These are phyloP conservation scores for Leucoptera coffeella DNA, from an alignment of 2,888 invertebrate species.

Conservation along the genomic window DNA sequence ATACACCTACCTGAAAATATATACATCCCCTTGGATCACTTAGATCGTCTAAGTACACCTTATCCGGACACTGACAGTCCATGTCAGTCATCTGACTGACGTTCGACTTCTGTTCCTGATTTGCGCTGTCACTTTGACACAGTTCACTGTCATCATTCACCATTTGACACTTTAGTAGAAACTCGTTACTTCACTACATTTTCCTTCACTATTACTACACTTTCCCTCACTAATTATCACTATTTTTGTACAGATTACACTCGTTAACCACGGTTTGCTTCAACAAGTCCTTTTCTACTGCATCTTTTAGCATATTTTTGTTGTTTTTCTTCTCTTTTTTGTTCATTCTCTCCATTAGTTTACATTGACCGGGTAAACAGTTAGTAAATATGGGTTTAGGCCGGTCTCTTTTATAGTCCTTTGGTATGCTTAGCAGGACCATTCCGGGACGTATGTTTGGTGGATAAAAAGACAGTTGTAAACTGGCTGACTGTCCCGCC, in stretches of 20 bases:
- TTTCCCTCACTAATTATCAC: too few relatives aligned
- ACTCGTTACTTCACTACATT: too few relatives aligned
- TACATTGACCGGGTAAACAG: conserved; percentile 13
- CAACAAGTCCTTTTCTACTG: conserved; percentile 23
- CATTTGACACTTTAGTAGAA: too few relatives aligned
- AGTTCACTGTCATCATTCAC: too few relatives aligned
- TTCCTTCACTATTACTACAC: too few relatives aligned
- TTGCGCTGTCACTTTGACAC: too few relatives aligned
- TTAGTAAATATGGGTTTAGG: conserved; percentile 11
- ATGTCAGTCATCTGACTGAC: too few relatives aligned
- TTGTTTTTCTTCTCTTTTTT: conserved; percentile 9
- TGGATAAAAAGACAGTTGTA: conserved; percentile 53
- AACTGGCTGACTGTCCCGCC: conserved; percentile 87
- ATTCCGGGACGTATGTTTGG: conserved; percentile 75
- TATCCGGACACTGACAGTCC: conserved; percentile 17
- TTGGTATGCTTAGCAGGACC: conserved; percentile 63
- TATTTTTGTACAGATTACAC: conserved; percentile 15
- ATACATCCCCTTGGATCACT: conserved; percentile 54
- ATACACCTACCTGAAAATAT: conserved; percentile 56
- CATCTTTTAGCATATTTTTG: conserved; percentile 13
- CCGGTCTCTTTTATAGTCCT: conserved; percentile 8
- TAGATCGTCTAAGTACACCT: conserved; percentile 26
- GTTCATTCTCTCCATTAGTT: conserved; percentile 4
- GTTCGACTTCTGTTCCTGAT: too few relatives aligned
- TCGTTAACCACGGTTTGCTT: conserved; percentile 19